These are phyloP conservation scores for Eristalis pertinax DNA, from an alignment of 2,888 invertebrate species.

Conservation along the genomic window DNA sequence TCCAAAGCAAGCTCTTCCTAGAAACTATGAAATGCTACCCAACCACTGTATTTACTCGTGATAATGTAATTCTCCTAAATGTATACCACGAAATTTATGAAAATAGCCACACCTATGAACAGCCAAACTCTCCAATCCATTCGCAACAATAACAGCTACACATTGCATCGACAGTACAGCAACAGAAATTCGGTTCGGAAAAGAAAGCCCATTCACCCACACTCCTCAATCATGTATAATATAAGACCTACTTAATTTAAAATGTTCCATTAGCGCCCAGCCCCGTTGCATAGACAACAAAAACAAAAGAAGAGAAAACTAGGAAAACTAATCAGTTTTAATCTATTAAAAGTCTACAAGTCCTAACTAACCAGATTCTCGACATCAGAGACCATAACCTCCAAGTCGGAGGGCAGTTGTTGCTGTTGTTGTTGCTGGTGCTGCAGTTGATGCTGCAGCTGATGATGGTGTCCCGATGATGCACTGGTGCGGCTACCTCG, in stretches of 20 bases:
- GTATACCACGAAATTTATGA: too few relatives aligned
- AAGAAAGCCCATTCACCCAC: constrained; percentile 40
- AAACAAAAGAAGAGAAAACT: constrained; percentile 13
- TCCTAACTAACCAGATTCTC: constrained; percentile 81
- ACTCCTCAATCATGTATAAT: constrained; percentile 2
- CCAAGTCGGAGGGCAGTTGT: constrained; percentile 80
- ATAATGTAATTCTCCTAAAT: too few relatives aligned
- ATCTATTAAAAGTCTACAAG: constrained; percentile 42
- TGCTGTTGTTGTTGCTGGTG: constrained; percentile 72
- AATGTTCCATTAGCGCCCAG: constrained; percentile 3
- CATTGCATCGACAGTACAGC: constrained; percentile 4
- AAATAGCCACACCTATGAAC: too few relatives aligned
- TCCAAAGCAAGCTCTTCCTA: too few relatives aligned
- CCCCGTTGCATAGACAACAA: neutral
- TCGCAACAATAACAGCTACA: neutral
- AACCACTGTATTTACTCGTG: too few relatives aligned
- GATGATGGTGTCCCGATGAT: constrained; percentile 56
- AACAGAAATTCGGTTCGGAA: constrained; percentile 7
- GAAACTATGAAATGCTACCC: too few relatives aligned
- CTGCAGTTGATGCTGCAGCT: constrained; percentile 35
- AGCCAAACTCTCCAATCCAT: constrained; percentile 23
- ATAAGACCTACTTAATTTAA: constrained; percentile 2
- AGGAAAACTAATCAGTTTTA: constrained; percentile 22
- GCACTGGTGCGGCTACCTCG: constrained; percentile 74
- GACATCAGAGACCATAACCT: constrained; percentile 80